Evolutionary conservation across 2,888 invertebrate genomes (phyloP).

Genomic region (Acanthosoma haemorrhoidale): DNA sequence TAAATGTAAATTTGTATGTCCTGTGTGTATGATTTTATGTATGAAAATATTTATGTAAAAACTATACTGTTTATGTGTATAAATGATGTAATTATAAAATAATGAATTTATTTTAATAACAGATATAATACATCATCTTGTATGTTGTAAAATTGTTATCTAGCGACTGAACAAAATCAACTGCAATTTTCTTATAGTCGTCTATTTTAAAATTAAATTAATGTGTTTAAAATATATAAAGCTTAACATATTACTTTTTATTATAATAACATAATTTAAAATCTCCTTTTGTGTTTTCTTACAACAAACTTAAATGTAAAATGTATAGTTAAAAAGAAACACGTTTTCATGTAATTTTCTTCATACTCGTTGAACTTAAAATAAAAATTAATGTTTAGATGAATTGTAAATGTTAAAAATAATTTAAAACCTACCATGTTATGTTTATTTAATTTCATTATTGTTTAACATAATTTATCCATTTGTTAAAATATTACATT

Average conservation of each 20-base stretch:
- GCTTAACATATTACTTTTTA: not conserved
- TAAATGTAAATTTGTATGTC: slow-evolving; percentile 13
- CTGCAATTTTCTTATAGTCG: slow-evolving; percentile 2
- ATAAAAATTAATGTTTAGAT: not conserved
- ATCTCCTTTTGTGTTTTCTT: not conserved
- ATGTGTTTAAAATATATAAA: not conserved
- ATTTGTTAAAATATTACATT: slow-evolving; percentile 12
- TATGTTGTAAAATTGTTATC: slow-evolving; percentile 22
- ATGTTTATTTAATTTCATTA: not conserved
- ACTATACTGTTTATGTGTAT: slow-evolving; percentile 1
- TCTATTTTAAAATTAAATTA: slow-evolving; percentile 13
- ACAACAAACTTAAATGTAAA: not conserved
- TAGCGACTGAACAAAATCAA: slow-evolving; percentile 15
- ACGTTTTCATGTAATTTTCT: no score
- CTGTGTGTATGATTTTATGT: slow-evolving; percentile 9
- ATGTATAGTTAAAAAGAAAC: not conserved
- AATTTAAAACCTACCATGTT: not conserved
- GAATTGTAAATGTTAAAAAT: not conserved
- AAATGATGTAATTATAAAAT: slow-evolving; percentile 21
- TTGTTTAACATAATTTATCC: slow-evolving; percentile 3
- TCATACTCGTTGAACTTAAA: not conserved
- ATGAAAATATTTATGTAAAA: slow-evolving; percentile 24
- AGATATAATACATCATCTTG: not conserved
- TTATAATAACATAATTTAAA: not conserved
- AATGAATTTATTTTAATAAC: slow-evolving; percentile 5